phyloP scores from a whole-genome alignment of 92 coral and sea anemone genomes.

The Bergia puertoricense region DNA sequence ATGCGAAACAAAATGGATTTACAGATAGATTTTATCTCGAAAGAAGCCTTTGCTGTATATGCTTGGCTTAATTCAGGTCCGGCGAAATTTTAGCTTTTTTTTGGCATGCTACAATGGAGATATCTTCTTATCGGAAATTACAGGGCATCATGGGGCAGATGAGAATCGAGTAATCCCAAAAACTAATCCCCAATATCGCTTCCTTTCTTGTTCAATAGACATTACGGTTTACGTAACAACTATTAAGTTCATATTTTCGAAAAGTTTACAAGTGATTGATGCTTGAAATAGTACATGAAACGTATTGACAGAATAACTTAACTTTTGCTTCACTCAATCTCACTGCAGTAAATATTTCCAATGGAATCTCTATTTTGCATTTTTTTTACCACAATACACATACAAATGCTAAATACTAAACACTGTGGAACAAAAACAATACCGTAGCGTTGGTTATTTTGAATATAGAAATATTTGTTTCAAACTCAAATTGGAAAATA shows the following conservation, averaged over 20 bases:
- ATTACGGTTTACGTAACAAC: neutral
- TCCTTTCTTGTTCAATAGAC: neutral
- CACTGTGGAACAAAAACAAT: neutral
- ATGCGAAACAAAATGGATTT: conserved; percentile 32
- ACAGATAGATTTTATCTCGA: conserved; percentile 2
- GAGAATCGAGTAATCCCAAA: conserved; percentile 23
- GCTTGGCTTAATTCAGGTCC: conserved; percentile 10
- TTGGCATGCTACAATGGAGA: conserved; percentile 12
- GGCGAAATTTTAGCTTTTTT: neutral
- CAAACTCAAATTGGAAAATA: neutral
- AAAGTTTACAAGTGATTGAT: neutral
- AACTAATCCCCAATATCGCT: neutral
- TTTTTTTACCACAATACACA: too few species aligned
- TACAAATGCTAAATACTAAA: neutral
- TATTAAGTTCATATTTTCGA: neutral
- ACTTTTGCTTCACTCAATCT: neutral
- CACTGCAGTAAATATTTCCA: neutral
- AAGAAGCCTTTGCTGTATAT: conserved; percentile 11
- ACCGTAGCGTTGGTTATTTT: neutral
- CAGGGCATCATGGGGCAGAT: neutral
- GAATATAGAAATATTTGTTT: neutral
- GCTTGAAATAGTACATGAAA: neutral
- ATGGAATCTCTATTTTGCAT: neutral
- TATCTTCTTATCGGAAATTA: conserved; percentile 21
- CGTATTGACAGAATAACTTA: neutral